Evolutionary conservation across 2,113 vertebrate genomes (phyloP), one percentile per base, ranked within the genome.

Genomic region (Hyperoodon ampullatus): DNA sequence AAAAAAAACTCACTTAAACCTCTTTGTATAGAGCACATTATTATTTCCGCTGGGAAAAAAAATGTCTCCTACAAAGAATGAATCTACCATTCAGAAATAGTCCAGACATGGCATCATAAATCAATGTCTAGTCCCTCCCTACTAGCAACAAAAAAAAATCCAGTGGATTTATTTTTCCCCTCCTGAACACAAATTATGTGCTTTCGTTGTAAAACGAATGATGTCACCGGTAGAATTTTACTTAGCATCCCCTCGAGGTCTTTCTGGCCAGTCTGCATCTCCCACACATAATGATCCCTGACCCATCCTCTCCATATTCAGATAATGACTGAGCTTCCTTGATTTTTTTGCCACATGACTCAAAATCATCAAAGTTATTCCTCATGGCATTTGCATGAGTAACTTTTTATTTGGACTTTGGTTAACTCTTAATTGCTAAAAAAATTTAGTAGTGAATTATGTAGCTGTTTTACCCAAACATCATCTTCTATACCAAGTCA

Each of bases 401-500:
- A 15, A 3, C 89, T 96, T 93, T 96, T 95, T 19, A 60, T 88
- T 88, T 93, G 81, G 71, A 81, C 82, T 95, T 83, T 74, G 0
- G 16, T 94, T 96, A 89, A 35, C 91, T 97, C 95, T 98, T 97
- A 94, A 21, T 19, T 90, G 83, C 95, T 61, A 82, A 97, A 96
- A 44, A 24, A 75, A 9, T n/a, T 66, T 71, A 33, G 42, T 90
- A 33, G 81, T 94, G 19, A 68, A 93, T 96, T 96, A 92, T 95
- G 95, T 63, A 95, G 87, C 63, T 97, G 86, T 96, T 77, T 84
- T 39, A 42, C 44, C 92, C 83, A 70, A 72, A 88, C 60, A 5
- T 95, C 86, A 53, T 66, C 93, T 97, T 97, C 95, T 96, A 93
- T 98, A 94, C 75, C 78, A 93, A 97, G 90, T 94, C 95, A 95